Evolutionary conservation across 2,113 vertebrate genomes (phyloP).

Genomic region (Puffinus mauretanicus): DNA sequence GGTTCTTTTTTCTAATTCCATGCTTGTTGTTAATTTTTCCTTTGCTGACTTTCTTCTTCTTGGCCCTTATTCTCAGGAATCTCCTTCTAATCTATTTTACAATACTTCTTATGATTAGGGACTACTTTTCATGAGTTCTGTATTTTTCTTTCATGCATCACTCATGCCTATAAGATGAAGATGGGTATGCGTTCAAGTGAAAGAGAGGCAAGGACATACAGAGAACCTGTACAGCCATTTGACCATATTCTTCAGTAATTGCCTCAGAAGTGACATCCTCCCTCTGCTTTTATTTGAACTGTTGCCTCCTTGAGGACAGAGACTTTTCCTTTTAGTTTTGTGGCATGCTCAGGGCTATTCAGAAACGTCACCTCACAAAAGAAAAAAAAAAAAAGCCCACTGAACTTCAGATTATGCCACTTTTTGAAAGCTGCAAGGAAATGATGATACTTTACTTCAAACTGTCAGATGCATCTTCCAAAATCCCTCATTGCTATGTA

Average conservation of each 20-base stretch:
- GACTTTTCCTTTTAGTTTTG: not conserved
- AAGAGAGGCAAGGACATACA: not conserved
- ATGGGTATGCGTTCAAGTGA: not conserved
- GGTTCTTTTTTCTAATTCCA: not conserved
- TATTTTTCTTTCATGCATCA: not conserved
- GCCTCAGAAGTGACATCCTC: not conserved
- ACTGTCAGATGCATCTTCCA: constrained; percentile 48
- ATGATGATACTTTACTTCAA: constrained; percentile 49
- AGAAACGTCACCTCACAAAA: not conserved
- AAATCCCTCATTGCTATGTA: constrained; percentile 38
- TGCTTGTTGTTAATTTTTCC: not conserved
- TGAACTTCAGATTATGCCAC: not conserved
- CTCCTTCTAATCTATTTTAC: not conserved
- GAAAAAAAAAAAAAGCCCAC: not conserved
- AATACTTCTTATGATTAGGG: not conserved
- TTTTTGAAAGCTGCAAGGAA: constrained; percentile 27
- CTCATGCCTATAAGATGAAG: not conserved
- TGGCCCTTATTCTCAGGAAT: not conserved
- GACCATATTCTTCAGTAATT: not conserved
- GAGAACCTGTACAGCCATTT: not conserved
- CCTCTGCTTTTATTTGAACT: not conserved
- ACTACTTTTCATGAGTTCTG: not conserved
- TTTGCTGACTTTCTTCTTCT: not conserved
- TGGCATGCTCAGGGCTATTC: not conserved
- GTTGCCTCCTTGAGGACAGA: not conserved